Evolutionary conservation across 2,113 vertebrate species (phyloP).

Genomic region (Grus americana): DNA sequence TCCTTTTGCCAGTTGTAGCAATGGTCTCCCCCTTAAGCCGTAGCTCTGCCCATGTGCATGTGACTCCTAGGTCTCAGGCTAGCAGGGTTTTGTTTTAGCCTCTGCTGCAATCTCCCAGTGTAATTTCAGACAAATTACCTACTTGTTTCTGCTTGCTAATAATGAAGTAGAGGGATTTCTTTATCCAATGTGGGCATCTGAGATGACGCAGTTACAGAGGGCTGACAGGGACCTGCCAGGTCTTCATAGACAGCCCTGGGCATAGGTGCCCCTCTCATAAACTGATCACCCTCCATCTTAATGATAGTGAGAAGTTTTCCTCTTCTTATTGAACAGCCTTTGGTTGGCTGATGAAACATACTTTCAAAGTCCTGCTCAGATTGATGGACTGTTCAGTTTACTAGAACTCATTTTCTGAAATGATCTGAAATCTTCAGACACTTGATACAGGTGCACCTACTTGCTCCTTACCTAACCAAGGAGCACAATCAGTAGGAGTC

Average conservation of each 20-base stretch:
- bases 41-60: neutral
- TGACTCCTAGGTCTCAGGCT: neutral
- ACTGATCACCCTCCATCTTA: neutral
- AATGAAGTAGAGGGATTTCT: neutral
- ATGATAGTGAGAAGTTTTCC: neutral
- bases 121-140: neutral
- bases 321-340: neutral
- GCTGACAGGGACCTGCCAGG: neutral
- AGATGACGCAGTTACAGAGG: neutral
- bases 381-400: neutral
- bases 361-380: neutral
- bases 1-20: neutral
- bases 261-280: neutral
- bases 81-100: neutral
- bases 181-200: neutral
- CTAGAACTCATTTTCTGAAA: neutral
- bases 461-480: neutral
- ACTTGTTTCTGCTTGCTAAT: neutral
- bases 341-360: neutral
- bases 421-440: neutral
- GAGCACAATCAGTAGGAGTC: neutral
- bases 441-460: neutral
- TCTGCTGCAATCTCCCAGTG: neutral
- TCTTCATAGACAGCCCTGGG: neutral
- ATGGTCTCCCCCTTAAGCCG: neutral